Conservation (phyloP, 1,140 invertebrate species). For the Drosophila novamexicana region DNA sequence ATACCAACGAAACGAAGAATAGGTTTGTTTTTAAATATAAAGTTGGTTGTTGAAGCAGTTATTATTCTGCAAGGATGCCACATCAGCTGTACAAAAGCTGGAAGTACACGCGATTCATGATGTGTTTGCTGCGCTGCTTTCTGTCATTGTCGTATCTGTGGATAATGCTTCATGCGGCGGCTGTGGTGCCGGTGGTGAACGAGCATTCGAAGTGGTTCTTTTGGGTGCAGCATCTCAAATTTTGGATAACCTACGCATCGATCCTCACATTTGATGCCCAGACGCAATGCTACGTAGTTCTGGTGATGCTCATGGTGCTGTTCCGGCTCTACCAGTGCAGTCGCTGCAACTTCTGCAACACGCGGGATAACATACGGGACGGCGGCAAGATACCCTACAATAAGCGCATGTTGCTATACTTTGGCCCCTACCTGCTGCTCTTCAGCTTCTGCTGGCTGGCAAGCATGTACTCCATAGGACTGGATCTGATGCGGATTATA, state of each 20-base stretch:
- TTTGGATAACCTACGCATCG: slow-evolving; percentile 1
- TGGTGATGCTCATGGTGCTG: neutral
- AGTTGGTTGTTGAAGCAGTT: neutral
- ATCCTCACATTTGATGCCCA: neutral
- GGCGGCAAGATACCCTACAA: neutral
- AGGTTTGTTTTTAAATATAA: too few relatives aligned
- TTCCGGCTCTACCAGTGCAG: slow-evolving; percentile 4
- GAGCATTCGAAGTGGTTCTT: neutral
- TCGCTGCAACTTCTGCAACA: slow-evolving; percentile 9
- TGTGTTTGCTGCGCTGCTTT: neutral
- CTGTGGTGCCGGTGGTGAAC: neutral
- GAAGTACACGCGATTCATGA: neutral
- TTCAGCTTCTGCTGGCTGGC: slow-evolving; percentile 19
- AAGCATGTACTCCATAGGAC: neutral
- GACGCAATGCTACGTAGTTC: neutral
- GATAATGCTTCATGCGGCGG: slow-evolving; percentile 24
- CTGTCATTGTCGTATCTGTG: slow-evolving; percentile 19
- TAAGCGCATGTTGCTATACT: neutral
- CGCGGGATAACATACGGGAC: neutral
- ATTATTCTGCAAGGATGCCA: slow-evolving; percentile 7
- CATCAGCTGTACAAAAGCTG: neutral
- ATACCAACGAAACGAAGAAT: too few relatives aligned
- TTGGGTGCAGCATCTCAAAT: neutral
- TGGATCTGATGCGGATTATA: neutral
- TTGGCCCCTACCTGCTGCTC: slow-evolving; percentile 16